Evolutionary conservation across 2,113 vertebrate species (phyloP).

Genomic region (Nyctibius bracteatus): DNA sequence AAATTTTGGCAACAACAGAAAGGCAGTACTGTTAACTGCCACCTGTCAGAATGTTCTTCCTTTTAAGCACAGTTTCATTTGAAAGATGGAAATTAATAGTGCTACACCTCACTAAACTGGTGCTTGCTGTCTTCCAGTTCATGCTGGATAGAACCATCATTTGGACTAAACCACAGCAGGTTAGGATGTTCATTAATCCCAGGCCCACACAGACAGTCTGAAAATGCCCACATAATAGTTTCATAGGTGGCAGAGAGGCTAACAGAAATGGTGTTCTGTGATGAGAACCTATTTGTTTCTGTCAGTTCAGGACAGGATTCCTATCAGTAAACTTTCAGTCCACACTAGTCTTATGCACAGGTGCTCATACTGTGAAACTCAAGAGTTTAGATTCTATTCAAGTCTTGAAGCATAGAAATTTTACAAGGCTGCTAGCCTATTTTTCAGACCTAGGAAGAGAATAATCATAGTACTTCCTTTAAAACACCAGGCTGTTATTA

Average conservation of each 20-base stretch:
- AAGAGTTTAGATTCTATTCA: neutral
- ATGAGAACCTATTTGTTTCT: neutral
- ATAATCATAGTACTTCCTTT: neutral
- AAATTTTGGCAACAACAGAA: neutral
- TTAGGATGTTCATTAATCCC: neutral
- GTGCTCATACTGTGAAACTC: neutral
- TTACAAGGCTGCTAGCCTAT: neutral
- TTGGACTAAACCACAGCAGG: neutral
- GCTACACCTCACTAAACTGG: neutral
- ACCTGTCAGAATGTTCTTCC: neutral
- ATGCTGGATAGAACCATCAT: neutral
- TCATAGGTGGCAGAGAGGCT: neutral
- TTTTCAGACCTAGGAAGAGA: neutral
- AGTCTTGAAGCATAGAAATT: neutral
- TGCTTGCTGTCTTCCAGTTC: neutral
- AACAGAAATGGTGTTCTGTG: neutral
- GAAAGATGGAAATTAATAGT: neutral
- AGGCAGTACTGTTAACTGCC: neutral
- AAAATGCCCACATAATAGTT: neutral
- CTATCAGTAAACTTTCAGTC: neutral
- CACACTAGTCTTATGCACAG: neutral
- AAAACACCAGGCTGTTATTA: neutral
- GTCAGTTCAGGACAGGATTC: neutral
- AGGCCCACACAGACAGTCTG: neutral
- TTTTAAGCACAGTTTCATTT: neutral